These are phyloP conservation scores for Cromileptes altivelis DNA, from an alignment of 2,113 vertebrate genomes.

Conservation along the genomic window DNA sequence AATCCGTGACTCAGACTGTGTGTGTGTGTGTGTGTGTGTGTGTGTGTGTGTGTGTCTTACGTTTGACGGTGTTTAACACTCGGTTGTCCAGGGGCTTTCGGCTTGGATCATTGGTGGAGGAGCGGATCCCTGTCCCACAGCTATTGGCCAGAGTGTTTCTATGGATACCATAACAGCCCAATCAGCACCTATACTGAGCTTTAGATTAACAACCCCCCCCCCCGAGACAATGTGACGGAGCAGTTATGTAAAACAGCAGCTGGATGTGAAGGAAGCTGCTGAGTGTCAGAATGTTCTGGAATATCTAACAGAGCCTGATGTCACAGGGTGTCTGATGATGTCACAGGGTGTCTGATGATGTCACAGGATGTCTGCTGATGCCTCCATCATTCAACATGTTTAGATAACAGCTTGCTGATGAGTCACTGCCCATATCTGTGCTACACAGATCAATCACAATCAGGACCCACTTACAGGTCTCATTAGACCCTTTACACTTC, in stretches of 20 bases:
- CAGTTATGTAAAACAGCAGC: conserved; percentile 54
- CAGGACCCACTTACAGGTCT: too few relatives aligned
- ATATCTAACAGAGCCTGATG: conserved; percentile 1
- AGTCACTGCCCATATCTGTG: not conserved
- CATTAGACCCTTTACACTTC: too few relatives aligned
- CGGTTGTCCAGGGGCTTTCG: conserved; percentile 96
- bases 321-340: not conserved
- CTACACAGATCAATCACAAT: not conserved
- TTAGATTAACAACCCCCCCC: conserved; percentile 17
- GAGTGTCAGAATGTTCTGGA: conserved; percentile 27
- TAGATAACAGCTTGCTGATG: not conserved
- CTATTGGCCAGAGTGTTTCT: conserved; percentile 98
- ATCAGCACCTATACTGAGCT: conserved; percentile 65
- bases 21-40: not conserved
- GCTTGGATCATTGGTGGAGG: conserved; percentile 95
- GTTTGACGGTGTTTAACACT: conserved; percentile 95
- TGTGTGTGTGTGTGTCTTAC: conserved; percentile 82
- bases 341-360: not conserved
- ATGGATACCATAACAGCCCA: conserved; percentile 75
- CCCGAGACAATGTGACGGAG: conserved; percentile 42
- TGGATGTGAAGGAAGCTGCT: not conserved
- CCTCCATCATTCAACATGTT: not conserved
- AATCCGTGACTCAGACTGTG: conserved; percentile 16
- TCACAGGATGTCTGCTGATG: not conserved
- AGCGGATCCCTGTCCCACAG: conserved; percentile 96